phyloP scores from a whole-genome alignment of 2,797 vertebrate genomes.

The Anableps anableps region DNA sequence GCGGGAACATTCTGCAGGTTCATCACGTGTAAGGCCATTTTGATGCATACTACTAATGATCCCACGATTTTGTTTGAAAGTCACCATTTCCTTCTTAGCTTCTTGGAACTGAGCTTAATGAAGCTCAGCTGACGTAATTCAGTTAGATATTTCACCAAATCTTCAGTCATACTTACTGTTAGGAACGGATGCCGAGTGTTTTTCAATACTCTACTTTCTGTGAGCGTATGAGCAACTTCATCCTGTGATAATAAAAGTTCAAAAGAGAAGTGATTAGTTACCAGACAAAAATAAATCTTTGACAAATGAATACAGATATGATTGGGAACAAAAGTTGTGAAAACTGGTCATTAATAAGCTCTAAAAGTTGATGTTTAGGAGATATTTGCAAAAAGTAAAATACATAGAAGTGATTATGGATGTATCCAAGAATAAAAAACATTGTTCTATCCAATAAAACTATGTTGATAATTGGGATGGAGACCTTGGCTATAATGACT shows the following conservation, averaged over 20 bases:
- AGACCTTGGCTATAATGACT: slow-evolving; percentile 97
- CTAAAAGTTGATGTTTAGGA: not conserved
- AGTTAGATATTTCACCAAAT: not conserved
- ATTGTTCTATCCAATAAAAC: not conserved
- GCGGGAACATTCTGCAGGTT: too few relatives aligned
- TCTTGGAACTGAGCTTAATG: slow-evolving; percentile 1
- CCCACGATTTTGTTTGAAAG: not conserved
- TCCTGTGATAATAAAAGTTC: slow-evolving; percentile 80
- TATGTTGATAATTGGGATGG: not conserved
- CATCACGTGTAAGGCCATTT: not conserved
- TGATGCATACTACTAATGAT: not conserved
- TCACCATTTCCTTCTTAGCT: not conserved
- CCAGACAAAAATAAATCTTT: slow-evolving; percentile 10
- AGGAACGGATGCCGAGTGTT: slow-evolving; percentile 98
- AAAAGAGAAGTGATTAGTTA: slow-evolving; percentile 12
- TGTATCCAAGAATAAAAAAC: not conserved
- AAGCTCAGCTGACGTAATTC: not conserved
- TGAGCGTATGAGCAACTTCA: slow-evolving; percentile 97
- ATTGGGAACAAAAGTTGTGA: not conserved
- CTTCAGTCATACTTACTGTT: slow-evolving; percentile 86
- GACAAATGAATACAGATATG: not conserved
- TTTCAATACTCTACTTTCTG: slow-evolving; percentile 97
- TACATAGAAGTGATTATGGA: not conserved
- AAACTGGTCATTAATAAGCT: not conserved
- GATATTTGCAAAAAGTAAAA: not conserved